These are phyloP conservation scores for Anolis apletophallus DNA, from an alignment of 2,797 vertebrate genomes.

Conservation along the genomic window DNA sequence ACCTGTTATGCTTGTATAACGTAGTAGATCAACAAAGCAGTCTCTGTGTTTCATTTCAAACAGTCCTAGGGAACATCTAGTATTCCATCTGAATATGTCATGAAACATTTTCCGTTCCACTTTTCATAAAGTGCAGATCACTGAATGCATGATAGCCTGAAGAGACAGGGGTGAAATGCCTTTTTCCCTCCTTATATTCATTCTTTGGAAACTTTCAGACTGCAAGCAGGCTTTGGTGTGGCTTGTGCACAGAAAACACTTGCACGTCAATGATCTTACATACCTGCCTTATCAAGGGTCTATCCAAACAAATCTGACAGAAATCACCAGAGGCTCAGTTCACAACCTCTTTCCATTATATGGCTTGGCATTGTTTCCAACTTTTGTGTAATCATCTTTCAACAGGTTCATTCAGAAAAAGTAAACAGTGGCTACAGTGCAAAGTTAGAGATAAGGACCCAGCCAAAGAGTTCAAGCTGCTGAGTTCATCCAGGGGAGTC, in stretches of 20 bases:
- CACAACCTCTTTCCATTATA: neutral
- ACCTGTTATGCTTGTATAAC: neutral
- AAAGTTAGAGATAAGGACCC: conserved; percentile 15
- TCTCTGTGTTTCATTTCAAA: neutral
- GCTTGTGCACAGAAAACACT: neutral
- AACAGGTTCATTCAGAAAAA: conserved; percentile 25
- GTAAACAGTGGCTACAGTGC: neutral
- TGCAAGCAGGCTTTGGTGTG: neutral
- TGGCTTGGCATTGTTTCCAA: conserved; percentile 28
- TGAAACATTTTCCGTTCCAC: neutral
- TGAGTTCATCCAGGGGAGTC: rapidly evolving
- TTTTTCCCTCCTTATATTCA: neutral
- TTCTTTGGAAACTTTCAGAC: neutral
- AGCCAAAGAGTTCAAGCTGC: conserved; percentile 7
- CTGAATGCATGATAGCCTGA: neutral
- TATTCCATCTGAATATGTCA: neutral
- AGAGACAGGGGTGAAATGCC: neutral
- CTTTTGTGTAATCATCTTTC: conserved; percentile 35
- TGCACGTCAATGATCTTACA: neutral
- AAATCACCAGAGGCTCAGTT: neutral
- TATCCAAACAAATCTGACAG: neutral
- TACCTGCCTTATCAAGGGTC: neutral
- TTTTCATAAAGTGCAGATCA: neutral
- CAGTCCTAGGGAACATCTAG: neutral
- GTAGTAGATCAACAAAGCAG: neutral